Conservation (phyloP, 2,113 vertebrate species). For the Cygnus buccinator region DNA sequence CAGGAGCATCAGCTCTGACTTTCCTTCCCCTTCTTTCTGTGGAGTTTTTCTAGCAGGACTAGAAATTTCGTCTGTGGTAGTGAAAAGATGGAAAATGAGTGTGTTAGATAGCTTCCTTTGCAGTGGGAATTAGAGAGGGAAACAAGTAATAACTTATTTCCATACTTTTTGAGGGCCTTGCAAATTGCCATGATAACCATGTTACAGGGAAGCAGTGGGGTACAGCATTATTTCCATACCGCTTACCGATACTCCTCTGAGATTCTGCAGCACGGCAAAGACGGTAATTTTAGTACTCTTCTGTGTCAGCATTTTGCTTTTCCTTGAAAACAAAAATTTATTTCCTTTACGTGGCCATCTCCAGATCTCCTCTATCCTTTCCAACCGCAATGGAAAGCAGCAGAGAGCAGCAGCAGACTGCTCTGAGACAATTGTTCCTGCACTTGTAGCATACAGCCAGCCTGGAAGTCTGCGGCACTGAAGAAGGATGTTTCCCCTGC, state of each 20-base stretch:
- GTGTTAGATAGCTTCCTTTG: background rate
- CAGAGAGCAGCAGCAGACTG: constrained; percentile 72
- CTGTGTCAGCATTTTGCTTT: constrained; percentile 1
- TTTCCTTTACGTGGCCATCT: background rate
- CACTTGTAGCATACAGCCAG: background rate
- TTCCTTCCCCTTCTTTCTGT: background rate
- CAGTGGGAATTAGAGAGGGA: background rate
- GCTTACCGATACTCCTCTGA: background rate
- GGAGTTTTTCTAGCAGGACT: background rate
- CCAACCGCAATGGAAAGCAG: constrained; percentile 10
- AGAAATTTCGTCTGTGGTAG: background rate
- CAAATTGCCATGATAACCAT: background rate
- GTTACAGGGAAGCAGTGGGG: background rate
- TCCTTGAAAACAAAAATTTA: background rate
- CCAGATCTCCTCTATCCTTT: background rate
- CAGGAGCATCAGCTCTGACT: background rate
- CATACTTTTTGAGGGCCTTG: background rate
- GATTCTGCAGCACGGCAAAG: background rate
- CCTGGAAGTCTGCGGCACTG: background rate
- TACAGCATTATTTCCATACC: background rate
- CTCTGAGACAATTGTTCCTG: background rate
- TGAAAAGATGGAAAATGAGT: background rate
- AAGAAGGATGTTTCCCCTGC: background rate
- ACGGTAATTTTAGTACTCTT: background rate
- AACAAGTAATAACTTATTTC: background rate